phyloP scores from a whole-genome alignment of 2,888 invertebrate species.

The Charanyca ferruginea region DNA sequence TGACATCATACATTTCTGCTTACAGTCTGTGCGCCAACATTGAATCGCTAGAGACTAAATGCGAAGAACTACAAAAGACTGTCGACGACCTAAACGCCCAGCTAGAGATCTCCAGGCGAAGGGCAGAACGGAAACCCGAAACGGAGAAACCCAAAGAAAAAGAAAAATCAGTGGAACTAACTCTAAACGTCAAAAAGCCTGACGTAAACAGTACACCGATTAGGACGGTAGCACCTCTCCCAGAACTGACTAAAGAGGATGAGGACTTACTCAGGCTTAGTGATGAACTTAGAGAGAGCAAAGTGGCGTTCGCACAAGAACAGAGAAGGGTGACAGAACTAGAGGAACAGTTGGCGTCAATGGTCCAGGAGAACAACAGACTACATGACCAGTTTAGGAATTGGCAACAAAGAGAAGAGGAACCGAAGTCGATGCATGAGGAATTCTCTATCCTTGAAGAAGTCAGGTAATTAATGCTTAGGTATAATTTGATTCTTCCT shows the following conservation, averaged over 20 bases:
- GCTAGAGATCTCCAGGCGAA: constrained; percentile 91
- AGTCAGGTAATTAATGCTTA: constrained; percentile 92
- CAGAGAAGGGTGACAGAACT: constrained; percentile 94
- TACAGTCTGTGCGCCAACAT: constrained; percentile 94
- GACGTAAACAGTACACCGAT: constrained; percentile 79
- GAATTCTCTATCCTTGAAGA: constrained; percentile 96
- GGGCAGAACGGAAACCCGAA: constrained; percentile 90
- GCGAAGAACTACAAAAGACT: constrained; percentile 95
- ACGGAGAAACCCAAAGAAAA: constrained; percentile 87
- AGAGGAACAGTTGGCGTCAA: constrained; percentile 94
- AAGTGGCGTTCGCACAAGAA: constrained; percentile 93
- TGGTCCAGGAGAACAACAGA: constrained; percentile 93
- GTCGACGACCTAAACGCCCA: constrained; percentile 94
- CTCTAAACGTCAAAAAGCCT: constrained; percentile 75
- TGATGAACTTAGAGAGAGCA: constrained; percentile 93
- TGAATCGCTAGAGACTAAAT: constrained; percentile 95
- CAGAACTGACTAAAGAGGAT: constrained; percentile 89
- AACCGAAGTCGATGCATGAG: constrained; percentile 95
- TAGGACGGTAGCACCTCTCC: constrained; percentile 82
- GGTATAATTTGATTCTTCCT: not conserved
- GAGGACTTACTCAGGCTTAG: constrained; percentile 91
- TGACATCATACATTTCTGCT: constrained; percentile 38
- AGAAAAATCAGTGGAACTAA: constrained; percentile 74
- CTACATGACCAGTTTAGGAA: constrained; percentile 93
- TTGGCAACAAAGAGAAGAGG: constrained; percentile 93